These are phyloP conservation scores for Tiliqua scincoides DNA, from an alignment of 2,113 vertebrate genomes.

Conservation along the genomic window DNA sequence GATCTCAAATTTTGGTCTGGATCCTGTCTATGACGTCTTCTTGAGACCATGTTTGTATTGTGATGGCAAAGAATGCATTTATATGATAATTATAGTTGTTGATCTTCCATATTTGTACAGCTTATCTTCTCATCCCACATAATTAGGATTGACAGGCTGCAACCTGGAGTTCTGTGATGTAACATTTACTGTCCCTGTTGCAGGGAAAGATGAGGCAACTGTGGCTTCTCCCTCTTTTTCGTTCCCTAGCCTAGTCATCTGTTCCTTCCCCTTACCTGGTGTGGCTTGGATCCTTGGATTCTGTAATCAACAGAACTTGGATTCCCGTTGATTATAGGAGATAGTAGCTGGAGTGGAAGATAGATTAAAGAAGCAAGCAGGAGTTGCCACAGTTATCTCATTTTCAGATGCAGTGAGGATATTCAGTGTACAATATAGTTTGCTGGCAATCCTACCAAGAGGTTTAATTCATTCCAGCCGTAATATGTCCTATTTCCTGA, in stretches of 20 bases:
- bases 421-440: neutral
- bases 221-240: neutral
- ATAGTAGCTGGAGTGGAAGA: too few species aligned
- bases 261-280: neutral
- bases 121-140: neutral
- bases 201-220: neutral
- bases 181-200: neutral
- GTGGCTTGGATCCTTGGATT: too few species aligned
- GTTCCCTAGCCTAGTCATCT: neutral
- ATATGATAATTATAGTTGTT: neutral
- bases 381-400: neutral
- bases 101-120: neutral
- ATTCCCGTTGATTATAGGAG: too few species aligned
- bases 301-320: too few species aligned
- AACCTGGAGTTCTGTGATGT: neutral
- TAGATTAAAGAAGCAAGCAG: neutral
- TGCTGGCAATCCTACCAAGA: neutral
- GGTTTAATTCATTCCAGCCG: neutral
- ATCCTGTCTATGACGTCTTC: accelerated
- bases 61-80: accelerated
- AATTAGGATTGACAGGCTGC: neutral
- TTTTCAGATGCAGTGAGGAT: neutral
- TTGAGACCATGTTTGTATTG: neutral
- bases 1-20: neutral
- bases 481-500: neutral